phyloP scores from a whole-genome alignment of 2,113 vertebrate species.

The Bostrychus sinensis region DNA sequence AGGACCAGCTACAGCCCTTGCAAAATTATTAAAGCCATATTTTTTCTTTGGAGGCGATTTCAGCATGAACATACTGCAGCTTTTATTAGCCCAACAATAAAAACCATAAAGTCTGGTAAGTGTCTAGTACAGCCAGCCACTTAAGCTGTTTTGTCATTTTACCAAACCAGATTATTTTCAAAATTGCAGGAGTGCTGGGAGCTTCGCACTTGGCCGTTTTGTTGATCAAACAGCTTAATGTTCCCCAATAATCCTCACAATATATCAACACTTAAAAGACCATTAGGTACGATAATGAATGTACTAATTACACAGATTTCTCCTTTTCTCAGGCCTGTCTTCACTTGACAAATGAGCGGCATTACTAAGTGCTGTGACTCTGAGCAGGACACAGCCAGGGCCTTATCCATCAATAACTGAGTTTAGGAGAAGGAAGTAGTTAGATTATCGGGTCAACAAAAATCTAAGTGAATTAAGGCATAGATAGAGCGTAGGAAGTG shows the following conservation, averaged over 20 bases:
- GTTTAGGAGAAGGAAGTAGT: background rate
- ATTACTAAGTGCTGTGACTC: constrained; percentile 11
- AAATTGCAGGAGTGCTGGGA: background rate
- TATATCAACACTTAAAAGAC: constrained; percentile 34
- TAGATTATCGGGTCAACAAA: too few species aligned
- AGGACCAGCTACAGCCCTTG: too few species aligned
- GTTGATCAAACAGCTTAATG: constrained; percentile 34
- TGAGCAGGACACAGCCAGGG: background rate
- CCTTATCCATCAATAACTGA: background rate
- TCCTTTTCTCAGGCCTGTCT: constrained; percentile 27
- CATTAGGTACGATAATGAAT: constrained; percentile 49
- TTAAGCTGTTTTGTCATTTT: too few species aligned
- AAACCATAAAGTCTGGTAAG: background rate
- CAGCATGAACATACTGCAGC: background rate
- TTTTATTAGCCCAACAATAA: background rate
- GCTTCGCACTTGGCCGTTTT: background rate
- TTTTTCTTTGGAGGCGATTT: background rate
- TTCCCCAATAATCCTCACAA: constrained; percentile 27
- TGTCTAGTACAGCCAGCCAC: too few species aligned
- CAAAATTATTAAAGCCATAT: background rate
- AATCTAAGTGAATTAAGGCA: too few species aligned
- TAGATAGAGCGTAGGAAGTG: too few species aligned
- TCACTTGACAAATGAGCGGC: constrained; percentile 34
- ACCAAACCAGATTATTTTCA: background rate
- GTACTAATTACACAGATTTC: constrained; percentile 35